Evolutionary conservation across 2,797 vertebrate species (phyloP).

Genomic region (Pteronotus mesoamericanus): DNA sequence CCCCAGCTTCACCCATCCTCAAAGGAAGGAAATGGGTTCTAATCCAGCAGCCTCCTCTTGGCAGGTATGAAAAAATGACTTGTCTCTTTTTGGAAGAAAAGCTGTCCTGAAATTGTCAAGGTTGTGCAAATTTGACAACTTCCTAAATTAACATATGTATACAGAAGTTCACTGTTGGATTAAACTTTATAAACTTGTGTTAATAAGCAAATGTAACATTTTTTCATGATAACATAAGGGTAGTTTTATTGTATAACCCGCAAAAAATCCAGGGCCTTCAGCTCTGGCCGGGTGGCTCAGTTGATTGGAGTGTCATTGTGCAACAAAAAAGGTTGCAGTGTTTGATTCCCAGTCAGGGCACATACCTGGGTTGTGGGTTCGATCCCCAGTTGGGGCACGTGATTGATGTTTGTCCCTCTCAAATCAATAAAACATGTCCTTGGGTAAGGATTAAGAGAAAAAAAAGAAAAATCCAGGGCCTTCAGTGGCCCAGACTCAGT

Average conservation of each 20-base stretch:
- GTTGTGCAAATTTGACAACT: background rate
- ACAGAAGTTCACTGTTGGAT: background rate
- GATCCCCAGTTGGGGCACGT: no score
- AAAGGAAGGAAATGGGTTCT: background rate
- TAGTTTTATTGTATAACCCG: background rate
- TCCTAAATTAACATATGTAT: background rate
- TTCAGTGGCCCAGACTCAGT: background rate
- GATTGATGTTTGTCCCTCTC: no score
- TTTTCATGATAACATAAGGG: background rate
- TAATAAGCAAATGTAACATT: background rate
- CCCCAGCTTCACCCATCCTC: background rate
- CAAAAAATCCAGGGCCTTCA: background rate
- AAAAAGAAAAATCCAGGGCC: no score
- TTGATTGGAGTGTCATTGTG: no score
- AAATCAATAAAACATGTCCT: no score
- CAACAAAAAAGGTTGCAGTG: no score
- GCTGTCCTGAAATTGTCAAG: background rate
- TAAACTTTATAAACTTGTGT: background rate
- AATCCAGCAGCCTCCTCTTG: background rate
- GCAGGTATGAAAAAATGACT: background rate
- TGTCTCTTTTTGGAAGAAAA: background rate
- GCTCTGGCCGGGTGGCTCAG: no score
- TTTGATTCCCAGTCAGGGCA: no score
- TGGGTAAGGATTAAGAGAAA: no score
- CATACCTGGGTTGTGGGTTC: no score